These are phyloP conservation scores for Ptycholaimellus sp. DNA, from an alignment of 2,888 invertebrate genomes.

Conservation along the genomic window DNA sequence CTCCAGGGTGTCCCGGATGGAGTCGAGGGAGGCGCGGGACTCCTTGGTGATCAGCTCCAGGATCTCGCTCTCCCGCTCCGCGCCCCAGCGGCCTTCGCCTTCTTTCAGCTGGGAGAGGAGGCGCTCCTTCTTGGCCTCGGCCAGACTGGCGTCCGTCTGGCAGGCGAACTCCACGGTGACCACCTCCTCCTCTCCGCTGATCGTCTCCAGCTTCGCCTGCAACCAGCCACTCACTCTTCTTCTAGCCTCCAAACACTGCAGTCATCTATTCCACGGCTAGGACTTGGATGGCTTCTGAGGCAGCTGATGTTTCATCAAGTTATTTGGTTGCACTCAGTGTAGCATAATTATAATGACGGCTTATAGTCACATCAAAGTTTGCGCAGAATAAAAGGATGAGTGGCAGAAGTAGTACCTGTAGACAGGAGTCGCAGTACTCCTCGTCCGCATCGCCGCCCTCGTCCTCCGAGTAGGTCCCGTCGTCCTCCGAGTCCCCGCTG, in stretches of 20 bases:
- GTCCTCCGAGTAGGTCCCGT: not conserved
- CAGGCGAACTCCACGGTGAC: too few species aligned
- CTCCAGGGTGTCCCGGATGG: constrained; percentile 8
- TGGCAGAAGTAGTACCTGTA: constrained; percentile 6
- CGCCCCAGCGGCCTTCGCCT: constrained; percentile 1
- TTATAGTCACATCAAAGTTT: too few species aligned
- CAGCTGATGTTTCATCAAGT: too few species aligned
- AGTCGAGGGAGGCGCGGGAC: constrained; percentile 4
- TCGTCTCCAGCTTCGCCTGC: too few species aligned
- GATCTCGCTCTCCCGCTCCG: constrained; percentile 7
- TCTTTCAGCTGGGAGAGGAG: too few species aligned
- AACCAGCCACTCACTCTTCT: too few species aligned
- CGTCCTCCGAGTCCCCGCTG: not conserved
- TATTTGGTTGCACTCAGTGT: too few species aligned
- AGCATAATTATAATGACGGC: too few species aligned
- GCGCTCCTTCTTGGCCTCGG: not conserved
- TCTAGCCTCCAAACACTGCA: too few species aligned
- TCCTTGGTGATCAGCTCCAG: constrained; percentile 7
- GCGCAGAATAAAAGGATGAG: not conserved
- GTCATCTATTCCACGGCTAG: too few species aligned
- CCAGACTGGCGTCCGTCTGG: constrained; percentile 1
- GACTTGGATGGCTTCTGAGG: too few species aligned
- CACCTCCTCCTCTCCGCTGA: too few species aligned
- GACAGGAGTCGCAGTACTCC: constrained; percentile 5
- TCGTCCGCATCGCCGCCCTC: not conserved